Evolutionary conservation across 2,888 invertebrate species (phyloP), one percentile per base, ranked within the genome.

Genomic region (Troides oblongomaculatus): DNA sequence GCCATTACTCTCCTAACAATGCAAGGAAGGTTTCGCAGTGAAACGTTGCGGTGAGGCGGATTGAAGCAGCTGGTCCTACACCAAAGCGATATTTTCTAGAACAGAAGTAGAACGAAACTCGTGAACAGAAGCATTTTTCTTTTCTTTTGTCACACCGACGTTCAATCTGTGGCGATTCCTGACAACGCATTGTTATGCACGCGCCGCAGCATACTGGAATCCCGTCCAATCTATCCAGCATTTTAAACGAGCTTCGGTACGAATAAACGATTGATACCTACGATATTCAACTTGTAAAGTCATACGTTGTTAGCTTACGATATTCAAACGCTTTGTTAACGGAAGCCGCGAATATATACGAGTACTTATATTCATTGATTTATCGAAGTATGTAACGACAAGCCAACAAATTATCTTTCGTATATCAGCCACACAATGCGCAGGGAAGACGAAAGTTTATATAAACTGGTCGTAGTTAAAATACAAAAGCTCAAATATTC

Each of bases 1-100:
- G 60, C 66, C 79, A 81, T 84, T 83, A 84, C 82, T 82, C 80
- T 81, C 77, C 72, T 72, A 70, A 72, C 71, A 74, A 74, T 74
- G 61, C 61, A 57, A 57, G 71, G 43, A 65, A 76, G 78, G 74
- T 76, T 75, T 74, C 72, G 75, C 80, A 78, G 81, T 75, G 75
- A 68, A 75, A 75, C 76, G 75, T 75, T 79, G 76, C 71, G 73
- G 68, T 50, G 70, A 71, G 68, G 66, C 72, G 74, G 73, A 74
- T 75, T 73, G 75, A 66, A 72, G 68, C 59, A 63, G 60, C 58
- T 50, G 4, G 17, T 23, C 7, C n/a, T 5, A 23, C 5, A 59
- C 14, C 1, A 21, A 8, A 60, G 60, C 25, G 56, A 63, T 70
- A 53, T 53, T 60, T 70, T n/a, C 53, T 14, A 30, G 50, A 64